Evolutionary conservation across 2,113 vertebrate genomes (phyloP), one percentile per base, ranked within the genome.

Genomic region (Lophochroa leadbeateri): DNA sequence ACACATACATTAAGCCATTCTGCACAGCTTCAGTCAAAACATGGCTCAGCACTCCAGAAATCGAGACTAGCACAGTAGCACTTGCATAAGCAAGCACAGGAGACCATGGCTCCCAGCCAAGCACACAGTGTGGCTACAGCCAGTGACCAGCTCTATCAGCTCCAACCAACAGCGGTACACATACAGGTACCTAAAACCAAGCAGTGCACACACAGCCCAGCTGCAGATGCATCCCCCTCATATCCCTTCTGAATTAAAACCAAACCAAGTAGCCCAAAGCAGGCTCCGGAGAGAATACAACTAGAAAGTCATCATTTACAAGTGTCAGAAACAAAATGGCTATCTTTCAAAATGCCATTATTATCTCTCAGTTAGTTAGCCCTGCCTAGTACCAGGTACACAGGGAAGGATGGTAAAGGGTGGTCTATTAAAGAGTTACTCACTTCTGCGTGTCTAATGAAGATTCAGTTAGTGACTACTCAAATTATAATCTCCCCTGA

Each of bases 41-140:
- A 25, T 1, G 46, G 72, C 77, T 65, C 68, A 74, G 68, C n/a
- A 47, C 2, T 64, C 46, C 35, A 74, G 64, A 46, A 60, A 49
- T 1, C 0, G 1, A n/a, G 72, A 46, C 69, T 60, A 78, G 64
- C 55, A 81, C 61, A 65, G 77, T 49, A 92, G 60, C 69, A 29
- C 41, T 31, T 44, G 53, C 44, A n/a, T 7, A 25, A 61, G 79
- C 31, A 23, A 52, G 65, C 53, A 23, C 23, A 20, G 3, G 10
- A 33, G 57, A 43, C 80, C 71, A 21, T 41, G 47, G 67, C 69
- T 77, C 41, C 68, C 49, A 78, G 81, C 92, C 63, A 24, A 57
- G 71, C 18, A 29, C 35, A 10, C 3, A 0, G 68, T 0, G 3
- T 3, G 49, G 35, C 83, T 24, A 7, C 21, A 28, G 68, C 9